Conservation (phyloP, 2,797 vertebrate genomes). For the Synaphobranchus kaupii region DNA sequence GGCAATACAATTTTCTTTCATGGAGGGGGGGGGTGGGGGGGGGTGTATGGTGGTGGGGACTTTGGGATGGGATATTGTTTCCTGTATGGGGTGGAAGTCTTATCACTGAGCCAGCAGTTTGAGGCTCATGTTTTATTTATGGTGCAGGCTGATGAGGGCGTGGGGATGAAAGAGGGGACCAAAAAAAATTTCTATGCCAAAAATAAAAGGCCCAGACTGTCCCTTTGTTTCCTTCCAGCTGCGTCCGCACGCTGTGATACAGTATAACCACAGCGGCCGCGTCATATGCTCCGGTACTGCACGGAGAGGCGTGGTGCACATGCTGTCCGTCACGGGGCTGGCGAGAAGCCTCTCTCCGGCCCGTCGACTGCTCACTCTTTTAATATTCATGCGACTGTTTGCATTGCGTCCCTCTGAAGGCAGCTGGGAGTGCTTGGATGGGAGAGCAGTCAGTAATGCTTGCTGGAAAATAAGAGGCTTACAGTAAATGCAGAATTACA, state of each 20-base stretch:
- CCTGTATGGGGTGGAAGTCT: neutral
- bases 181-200: neutral
- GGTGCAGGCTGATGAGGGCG: neutral
- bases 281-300: neutral
- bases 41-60: too few species aligned
- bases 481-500: conserved; percentile 42
- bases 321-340: neutral
- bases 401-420: conserved; percentile 53
- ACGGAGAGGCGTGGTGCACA: neutral
- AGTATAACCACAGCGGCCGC: neutral
- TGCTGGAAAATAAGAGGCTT: conserved; percentile 63
- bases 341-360: neutral
- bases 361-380: conserved; percentile 16
- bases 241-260: neutral
- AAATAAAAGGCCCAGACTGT: neutral
- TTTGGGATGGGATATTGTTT: neutral
- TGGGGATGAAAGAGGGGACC: neutral
- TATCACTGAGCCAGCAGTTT: neutral
- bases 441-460: conserved; percentile 29
- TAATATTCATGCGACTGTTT: conserved; percentile 54
- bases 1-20: neutral
- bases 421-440: conserved; percentile 35
- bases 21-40: neutral
- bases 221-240: neutral
- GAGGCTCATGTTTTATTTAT: neutral